Percentiles rank a stretch among this genome's conserved stretches.
Evolutionary conservation across 2,888 invertebrate species (phyloP).

Genomic region (Ceramica pisi): DNA sequence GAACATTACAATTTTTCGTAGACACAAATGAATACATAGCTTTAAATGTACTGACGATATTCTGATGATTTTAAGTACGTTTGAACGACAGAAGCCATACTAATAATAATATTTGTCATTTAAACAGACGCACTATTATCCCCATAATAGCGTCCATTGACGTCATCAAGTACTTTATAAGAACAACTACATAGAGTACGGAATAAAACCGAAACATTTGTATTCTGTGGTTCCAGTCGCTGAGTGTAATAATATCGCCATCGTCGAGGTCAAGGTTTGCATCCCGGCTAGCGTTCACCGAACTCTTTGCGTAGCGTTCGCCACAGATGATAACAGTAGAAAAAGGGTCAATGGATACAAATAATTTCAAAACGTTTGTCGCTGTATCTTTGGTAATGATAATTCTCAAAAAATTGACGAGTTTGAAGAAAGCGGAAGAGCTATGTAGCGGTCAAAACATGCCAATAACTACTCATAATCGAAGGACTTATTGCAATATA

Average conservation of each 20-base stretch:
- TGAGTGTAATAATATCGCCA: constrained; percentile 69
- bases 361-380: background rate
- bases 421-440: no score
- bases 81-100: constrained; percentile 20
- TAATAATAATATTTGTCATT: constrained; percentile 39
- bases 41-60: background rate
- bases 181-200: constrained; percentile 30
- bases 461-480: background rate
- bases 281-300: constrained; percentile 69
- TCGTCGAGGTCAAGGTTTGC: constrained; percentile 85
- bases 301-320: constrained; percentile 57
- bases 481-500: background rate
- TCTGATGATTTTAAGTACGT: constrained; percentile 1
- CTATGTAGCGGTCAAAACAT: background rate
- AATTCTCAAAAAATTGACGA: background rate
- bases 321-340: constrained; percentile 58
- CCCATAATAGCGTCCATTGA: constrained; percentile 30
- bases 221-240: constrained; percentile 69
- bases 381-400: background rate
- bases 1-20: background rate
- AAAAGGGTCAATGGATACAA: constrained; percentile 28
- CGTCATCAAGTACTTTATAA: constrained; percentile 43
- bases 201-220: constrained; percentile 36
- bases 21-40: background rate
- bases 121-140: constrained; percentile 45